Evolutionary conservation across 2,797 vertebrate species (phyloP), one percentile per base, ranked within the genome.

Genomic region (Cossypha heuglini): DNA sequence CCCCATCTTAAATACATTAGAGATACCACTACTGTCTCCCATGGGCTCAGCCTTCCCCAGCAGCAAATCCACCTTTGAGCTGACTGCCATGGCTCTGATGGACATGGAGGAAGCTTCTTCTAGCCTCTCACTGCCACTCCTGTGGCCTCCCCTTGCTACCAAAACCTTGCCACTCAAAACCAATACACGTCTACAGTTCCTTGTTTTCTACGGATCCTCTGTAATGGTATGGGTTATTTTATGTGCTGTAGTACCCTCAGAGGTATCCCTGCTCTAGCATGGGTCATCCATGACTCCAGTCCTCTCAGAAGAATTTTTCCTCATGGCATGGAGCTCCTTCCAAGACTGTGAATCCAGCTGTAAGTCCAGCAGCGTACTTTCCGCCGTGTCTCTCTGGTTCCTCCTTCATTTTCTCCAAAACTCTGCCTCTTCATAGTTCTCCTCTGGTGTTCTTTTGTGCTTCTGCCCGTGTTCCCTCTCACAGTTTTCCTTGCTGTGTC

Each of bases 11-110:
- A 49, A 25, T 26, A 18, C 11, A 14, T 15, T 28, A 28, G 35
- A 59, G 8, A 9, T 37, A 11, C 33, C 18, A 10, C 19, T 33
- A 1, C 13, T 6, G 7, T 11, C 28, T 19, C 14, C 28, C 13
- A 0, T 16, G 48, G 42, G 7, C n/a, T 57, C 0, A 0, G 13
- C 13, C 19, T 51, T 62, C 18, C 25, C 25, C 29, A 31, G n/a
- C 0, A 0, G 38, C 6, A 4, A 4, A 10, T 29, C 14, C 7
- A 4, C 24, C 33, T n/a, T 40, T 21, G 43, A 46, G 43, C 16
- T 9, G 31, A 21, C 25, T 68, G 55, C 6, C 10, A 6, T 21
- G 58, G 11, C 4, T 71, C 9, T 71, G 10, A 49, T 24, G 16
- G 37, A 61, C 35, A n/a, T 2, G 18, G 22, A 10, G 18, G 13